Base-by-base conservation (phyloP, 2,113 vertebrate species). In the zebrafish (Danio rerio) region DNA sequence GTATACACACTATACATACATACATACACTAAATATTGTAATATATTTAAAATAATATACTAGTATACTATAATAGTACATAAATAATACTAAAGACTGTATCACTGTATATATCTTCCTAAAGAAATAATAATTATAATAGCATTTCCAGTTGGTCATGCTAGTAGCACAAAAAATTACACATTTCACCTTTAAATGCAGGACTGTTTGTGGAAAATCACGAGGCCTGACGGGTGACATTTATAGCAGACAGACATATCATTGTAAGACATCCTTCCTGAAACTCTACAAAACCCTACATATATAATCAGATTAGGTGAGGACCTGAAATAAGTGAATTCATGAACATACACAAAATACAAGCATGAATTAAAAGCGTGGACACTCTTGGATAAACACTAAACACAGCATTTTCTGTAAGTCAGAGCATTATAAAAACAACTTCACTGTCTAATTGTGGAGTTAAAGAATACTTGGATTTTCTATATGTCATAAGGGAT, bases 161-260 rank as follows among this genome's bases (percentile, higher is more conserved):
- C 63, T 47, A 68, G 42, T 45, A 5, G 7, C 42, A 45, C 43
- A 18, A 42, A 47, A n/a, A 47, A 20, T 68, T 1, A 47, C 65
- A 68, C 5, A 6, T 66, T 43, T 68, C 5, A 45, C 42, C 43
- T 68, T 47, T 47, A 47, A 68, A 68, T 9, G 43, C 15, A 68
- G 47, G 16, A 68, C 18, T 68, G 65, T 47, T 47, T 47, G 5
- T 18, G 43, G 9, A 47, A 20, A 47, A 47, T 47, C 65, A 68
- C 9, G 43, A 68, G 65, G 65, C 16, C 16, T 6, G 43, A 5
- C 16, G 43, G 65, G 65, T 47, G 16, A 68, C 43, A 6, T 18
- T 68, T 47, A 69, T 18, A 18, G 65, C 65, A 69, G n/a, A 69
- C 65, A 47, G 43, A 69, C 6, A 47, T 45, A 11, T 69, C n/a